These are phyloP conservation scores for Formica exsecta DNA, from an alignment of 1,140 invertebrate species.

Conservation along the genomic window DNA sequence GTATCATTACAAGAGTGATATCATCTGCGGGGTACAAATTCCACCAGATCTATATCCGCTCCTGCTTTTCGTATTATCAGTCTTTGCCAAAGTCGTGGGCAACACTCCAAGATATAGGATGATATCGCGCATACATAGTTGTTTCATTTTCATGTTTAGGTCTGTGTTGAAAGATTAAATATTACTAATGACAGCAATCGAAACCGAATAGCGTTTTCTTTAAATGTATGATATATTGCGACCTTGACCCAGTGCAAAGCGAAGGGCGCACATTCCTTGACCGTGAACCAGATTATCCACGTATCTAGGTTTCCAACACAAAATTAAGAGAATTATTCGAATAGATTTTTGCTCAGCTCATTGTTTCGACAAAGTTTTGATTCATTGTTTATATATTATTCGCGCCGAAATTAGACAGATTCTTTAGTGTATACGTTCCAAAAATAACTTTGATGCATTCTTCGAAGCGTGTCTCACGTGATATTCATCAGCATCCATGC, in stretches of 20 bases:
- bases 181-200: slow-evolving; percentile 16
- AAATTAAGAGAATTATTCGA: background rate
- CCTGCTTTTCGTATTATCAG: background rate
- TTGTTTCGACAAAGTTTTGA: background rate
- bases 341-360: background rate
- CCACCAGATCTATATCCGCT: slow-evolving; percentile 22
- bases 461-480: background rate
- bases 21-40: slow-evolving; percentile 38
- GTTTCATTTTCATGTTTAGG: slow-evolving; percentile 34
- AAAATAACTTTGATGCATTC: background rate
- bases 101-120: slow-evolving; percentile 38
- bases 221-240: background rate
- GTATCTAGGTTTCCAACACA: background rate
- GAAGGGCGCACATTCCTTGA: background rate
- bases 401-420: slow-evolving; percentile 2
- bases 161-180: background rate
- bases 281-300: background rate
- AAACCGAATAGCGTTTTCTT: background rate
- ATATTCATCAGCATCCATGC: background rate
- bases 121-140: background rate
- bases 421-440: background rate
- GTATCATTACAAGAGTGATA: background rate
- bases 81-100: slow-evolving; percentile 36
- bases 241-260: slow-evolving; percentile 20
- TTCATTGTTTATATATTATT: background rate